Percentiles rank a stretch among this genome's conserved stretches.
These are phyloP conservation scores for Pseudochaenichthys georgianus DNA, from an alignment of 2,797 vertebrate genomes.

Conservation along the genomic window DNA sequence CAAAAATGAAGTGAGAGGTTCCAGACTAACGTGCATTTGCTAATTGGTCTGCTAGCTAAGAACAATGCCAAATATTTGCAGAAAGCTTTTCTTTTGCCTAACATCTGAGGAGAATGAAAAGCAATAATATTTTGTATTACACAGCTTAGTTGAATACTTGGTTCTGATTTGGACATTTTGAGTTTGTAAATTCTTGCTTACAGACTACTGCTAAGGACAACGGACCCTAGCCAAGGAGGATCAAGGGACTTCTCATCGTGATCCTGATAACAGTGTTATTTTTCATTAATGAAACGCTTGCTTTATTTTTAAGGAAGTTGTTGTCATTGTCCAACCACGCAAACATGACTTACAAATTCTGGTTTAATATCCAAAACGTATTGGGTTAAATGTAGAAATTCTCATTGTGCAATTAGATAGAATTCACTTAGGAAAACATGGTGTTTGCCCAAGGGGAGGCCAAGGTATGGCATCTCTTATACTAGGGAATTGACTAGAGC, in stretches of 20 bases:
- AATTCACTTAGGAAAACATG: too few relatives aligned
- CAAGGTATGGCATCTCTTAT: too few relatives aligned
- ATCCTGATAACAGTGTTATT: too few relatives aligned
- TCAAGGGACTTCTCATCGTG: too few relatives aligned
- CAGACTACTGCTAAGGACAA: too few relatives aligned
- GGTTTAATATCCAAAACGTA: slow-evolving; percentile 5
- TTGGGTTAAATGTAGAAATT: not conserved
- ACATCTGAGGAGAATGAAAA: not conserved
- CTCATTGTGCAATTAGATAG: not conserved
- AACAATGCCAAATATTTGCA: slow-evolving; percentile 23
- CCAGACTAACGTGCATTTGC: not conserved
- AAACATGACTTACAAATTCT: slow-evolving; percentile 3
- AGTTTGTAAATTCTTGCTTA: too few relatives aligned
- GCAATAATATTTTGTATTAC: not conserved
- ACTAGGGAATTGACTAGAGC: too few relatives aligned
- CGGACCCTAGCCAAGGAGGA: too few relatives aligned
- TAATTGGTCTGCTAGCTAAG: not conserved
- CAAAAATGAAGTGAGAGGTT: not conserved
- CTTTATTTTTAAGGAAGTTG: slow-evolving; percentile 4
- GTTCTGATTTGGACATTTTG: too few relatives aligned
- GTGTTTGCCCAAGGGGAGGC: too few relatives aligned
- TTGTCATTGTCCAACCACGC: not conserved
- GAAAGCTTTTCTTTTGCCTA: slow-evolving; percentile 21
- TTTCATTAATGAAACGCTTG: too few relatives aligned
- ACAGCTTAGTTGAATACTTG: too few relatives aligned